These are phyloP conservation scores for Psilanteris sp. DNA, from an alignment of 1,140 invertebrate species.

Conservation along the genomic window DNA sequence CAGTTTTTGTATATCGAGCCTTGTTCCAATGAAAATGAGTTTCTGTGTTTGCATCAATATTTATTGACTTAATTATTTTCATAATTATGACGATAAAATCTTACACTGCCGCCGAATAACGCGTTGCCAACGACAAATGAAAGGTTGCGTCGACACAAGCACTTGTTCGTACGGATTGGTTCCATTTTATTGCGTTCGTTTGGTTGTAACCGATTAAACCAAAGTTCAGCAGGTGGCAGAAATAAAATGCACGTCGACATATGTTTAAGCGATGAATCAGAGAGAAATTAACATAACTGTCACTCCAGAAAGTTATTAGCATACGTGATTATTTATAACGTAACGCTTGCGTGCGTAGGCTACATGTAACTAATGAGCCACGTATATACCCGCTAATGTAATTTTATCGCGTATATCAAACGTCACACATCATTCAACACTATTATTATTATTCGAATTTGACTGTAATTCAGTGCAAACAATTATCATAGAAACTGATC, in stretches of 20 bases:
- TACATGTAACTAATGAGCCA: conserved; percentile 48
- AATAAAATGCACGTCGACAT: conserved; percentile 71
- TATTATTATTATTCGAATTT: conserved; percentile 52
- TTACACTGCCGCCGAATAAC: background rate
- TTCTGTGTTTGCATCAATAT: conserved; percentile 24
- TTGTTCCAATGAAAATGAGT: conserved; percentile 42
- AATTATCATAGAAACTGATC: background rate
- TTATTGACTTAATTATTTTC: conserved; percentile 27
- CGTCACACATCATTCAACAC: conserved; percentile 43
- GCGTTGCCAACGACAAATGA: background rate
- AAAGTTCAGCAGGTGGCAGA: conserved; percentile 72
- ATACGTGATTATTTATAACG: conserved; percentile 63
- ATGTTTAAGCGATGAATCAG: conserved; percentile 77
- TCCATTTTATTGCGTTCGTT: conserved; percentile 9
- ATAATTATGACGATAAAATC: conserved; percentile 14
- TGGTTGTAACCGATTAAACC: conserved; percentile 28
- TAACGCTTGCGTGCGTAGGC: conserved; percentile 20
- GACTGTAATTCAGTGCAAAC: conserved; percentile 22
- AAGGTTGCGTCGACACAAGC: background rate
- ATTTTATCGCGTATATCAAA: conserved; percentile 39
- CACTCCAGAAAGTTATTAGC: conserved; percentile 71
- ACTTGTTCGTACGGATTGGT: conserved; percentile 17
- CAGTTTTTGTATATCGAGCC: conserved; percentile 20
- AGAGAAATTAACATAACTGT: conserved; percentile 76
- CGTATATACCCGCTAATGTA: conserved; percentile 28